Evolutionary conservation across 2,888 invertebrate genomes (phyloP).

Genomic region (Lycocerus yunnanus): DNA sequence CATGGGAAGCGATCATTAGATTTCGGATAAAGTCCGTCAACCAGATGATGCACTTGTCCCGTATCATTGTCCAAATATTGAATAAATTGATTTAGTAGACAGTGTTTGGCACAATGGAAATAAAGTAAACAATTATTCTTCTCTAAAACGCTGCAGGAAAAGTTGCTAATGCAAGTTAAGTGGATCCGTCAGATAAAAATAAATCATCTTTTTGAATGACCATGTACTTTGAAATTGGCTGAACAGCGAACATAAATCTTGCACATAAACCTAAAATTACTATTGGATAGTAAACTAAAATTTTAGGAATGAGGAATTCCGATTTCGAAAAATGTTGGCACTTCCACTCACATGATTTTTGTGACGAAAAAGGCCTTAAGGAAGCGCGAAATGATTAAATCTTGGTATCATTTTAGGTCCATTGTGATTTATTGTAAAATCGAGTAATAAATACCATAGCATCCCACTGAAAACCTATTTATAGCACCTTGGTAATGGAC

Average conservation of each 20-base stretch:
- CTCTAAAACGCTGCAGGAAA: too few species aligned
- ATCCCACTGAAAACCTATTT: neutral
- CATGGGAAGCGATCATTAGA: too few species aligned
- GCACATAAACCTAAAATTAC: too few species aligned
- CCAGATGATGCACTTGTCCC: too few species aligned
- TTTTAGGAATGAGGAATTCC: neutral
- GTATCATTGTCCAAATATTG: too few species aligned
- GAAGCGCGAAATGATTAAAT: neutral
- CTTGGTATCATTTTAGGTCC: neutral
- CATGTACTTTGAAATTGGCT: neutral
- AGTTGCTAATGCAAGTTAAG: too few species aligned
- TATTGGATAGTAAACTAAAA: neutral
- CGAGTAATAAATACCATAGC: neutral
- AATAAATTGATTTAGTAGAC: too few species aligned
- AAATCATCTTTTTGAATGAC: neutral
- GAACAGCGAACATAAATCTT: neutral
- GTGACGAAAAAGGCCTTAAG: neutral
- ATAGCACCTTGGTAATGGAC: neutral
- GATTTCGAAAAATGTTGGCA: neutral
- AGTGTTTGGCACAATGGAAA: too few species aligned
- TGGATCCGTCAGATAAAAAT: neutral
- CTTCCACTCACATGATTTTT: neutral
- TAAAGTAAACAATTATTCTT: too few species aligned
- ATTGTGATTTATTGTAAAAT: neutral
- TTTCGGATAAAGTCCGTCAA: too few species aligned